A percentile compares a stretch with the other conserved stretches of the same genome.
Conservation (phyloP, 2,113 vertebrate species). For the Megaceryle torquata region DNA sequence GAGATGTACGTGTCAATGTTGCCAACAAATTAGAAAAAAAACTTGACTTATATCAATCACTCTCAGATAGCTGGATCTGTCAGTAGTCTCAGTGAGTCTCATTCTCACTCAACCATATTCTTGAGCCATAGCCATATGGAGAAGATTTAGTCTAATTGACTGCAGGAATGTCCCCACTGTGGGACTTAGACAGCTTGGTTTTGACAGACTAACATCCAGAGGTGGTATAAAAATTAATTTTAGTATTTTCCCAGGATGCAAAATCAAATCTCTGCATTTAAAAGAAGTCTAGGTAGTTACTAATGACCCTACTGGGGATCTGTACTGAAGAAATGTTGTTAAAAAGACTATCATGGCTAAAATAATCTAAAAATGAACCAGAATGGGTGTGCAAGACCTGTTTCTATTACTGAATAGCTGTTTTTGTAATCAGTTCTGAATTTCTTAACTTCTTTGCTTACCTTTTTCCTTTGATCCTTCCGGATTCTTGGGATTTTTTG, state of each 20-base stretch:
- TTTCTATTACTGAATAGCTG: background rate
- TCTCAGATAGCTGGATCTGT: background rate
- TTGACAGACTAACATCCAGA: background rate
- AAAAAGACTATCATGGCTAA: background rate
- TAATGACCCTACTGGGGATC: background rate
- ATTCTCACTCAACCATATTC: background rate
- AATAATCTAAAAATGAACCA: background rate
- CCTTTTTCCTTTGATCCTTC: constrained; percentile 65
- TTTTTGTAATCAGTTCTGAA: background rate
- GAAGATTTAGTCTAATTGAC: background rate
- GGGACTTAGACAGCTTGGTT: background rate
- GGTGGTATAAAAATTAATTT: background rate
- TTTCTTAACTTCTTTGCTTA: constrained; percentile 1
- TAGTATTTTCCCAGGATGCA: background rate
- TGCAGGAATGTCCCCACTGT: background rate
- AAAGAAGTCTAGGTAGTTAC: background rate
- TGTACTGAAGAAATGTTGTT: background rate
- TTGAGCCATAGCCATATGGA: background rate
- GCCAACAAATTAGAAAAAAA: background rate
- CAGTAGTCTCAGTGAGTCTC: background rate
- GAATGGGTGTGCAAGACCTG: background rate
- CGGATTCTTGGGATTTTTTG: constrained; percentile 60
- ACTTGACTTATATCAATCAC: background rate
- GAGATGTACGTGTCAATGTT: fast-evolving
- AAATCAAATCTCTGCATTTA: background rate